Evolutionary conservation across 2,113 vertebrate genomes (phyloP), one percentile per base, ranked within the genome.

Genomic region (Budorcas taxicolor): DNA sequence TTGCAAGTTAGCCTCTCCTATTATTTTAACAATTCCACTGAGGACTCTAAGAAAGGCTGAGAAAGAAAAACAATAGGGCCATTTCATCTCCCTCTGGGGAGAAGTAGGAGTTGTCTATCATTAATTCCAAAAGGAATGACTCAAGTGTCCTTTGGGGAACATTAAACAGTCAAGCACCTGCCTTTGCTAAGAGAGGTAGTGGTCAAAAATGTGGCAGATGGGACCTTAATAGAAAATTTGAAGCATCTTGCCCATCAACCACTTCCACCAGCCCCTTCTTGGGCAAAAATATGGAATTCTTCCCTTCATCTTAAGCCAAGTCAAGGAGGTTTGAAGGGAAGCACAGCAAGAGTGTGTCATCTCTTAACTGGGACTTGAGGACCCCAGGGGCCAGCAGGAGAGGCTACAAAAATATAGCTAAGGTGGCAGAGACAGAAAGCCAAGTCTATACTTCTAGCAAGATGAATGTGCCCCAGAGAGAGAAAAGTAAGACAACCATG

Each of bases 341-440:
- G 64, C 45, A 52, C 6, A 43, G 45, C 0, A 31, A 86, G 17
- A 45, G 5, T 82, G 2, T 17, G 29, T 78, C 29, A 2, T 0
- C 27, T 21, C 15, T 82, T 87, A 17, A 7, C 9, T 4, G 4
- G 57, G 74, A 10, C 7, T 45, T 81, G 23, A 81, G 10, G 21
- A 80, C 9, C 1, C 0, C 3, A 50, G 9, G 11, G 16, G 7
- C 25, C 2, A 27, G 27, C 12, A 55, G 17, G 7, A 78, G 53
- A 82, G 2, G 1, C 10, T 15, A 29, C 4, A 19, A 4, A 40
- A 23, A 10, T 33, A 17, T 12, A n/a, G n/a, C 55, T 25, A n/a
- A 55, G 5, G 19, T 21, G 10, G 4, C 83, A 52, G 60, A 85
- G 33, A 84, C 0, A 50, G 27, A 25, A 95, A 92, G 21, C 10